phyloP scores from a whole-genome alignment of 92 coral and sea anemone genomes.

The Porites rus region DNA sequence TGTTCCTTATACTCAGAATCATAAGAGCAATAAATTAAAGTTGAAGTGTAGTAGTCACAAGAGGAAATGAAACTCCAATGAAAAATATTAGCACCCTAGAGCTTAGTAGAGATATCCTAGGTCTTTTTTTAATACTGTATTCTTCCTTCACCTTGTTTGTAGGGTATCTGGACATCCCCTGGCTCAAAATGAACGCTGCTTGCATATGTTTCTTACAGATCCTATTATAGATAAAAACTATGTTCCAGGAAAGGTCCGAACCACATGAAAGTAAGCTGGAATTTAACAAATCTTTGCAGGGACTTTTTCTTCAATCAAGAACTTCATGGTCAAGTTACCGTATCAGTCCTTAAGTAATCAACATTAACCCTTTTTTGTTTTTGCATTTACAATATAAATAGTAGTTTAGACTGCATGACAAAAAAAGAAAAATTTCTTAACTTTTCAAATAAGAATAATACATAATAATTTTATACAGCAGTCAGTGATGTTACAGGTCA shows the following conservation, averaged over 20 bases:
- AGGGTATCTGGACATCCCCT: slow-evolving; percentile 99
- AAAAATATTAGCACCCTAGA: neutral
- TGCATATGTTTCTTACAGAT: slow-evolving; percentile 98
- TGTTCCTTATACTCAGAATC: no score
- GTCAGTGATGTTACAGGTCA: no score
- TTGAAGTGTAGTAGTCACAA: neutral
- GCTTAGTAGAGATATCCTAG: neutral
- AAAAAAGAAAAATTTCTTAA: no score
- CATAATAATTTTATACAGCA: no score
- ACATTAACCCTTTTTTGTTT: neutral
- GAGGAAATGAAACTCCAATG: neutral
- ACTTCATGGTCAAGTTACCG: neutral
- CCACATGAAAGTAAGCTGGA: slow-evolving; percentile 54
- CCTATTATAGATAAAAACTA: slow-evolving; percentile 95
- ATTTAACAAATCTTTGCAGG: neutral
- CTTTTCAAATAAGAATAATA: no score
- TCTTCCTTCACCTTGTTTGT: slow-evolving; percentile 10
- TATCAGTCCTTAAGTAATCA: neutral
- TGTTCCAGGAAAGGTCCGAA: slow-evolving; percentile 97
- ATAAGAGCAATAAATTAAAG: no score
- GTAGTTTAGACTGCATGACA: neutral
- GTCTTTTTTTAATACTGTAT: neutral
- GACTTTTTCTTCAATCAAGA: slow-evolving; percentile 5
- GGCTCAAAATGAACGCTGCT: slow-evolving; percentile 96
- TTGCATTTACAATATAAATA: neutral